Conservation (phyloP, 2,113 vertebrate species). For the Phocoena sinus region DNA sequence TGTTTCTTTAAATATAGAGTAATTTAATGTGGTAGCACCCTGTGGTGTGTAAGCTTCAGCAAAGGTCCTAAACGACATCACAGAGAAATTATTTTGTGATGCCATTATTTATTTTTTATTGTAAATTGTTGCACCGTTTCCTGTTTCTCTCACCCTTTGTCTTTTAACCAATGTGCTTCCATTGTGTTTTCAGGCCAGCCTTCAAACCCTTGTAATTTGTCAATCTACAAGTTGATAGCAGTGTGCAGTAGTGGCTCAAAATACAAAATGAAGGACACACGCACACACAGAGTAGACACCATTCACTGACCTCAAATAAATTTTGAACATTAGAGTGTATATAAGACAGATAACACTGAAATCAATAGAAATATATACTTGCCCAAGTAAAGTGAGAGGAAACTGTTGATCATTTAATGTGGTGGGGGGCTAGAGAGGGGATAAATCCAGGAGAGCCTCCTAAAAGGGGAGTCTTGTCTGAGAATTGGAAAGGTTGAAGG, state of each 20-base stretch:
- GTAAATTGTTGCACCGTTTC: background rate
- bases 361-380: slow-evolving; percentile 27
- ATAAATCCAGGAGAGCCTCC: background rate
- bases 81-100: slow-evolving; percentile 24
- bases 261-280: background rate
- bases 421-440: background rate
- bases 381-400: background rate
- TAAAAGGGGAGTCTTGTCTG: background rate
- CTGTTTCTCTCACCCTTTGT: background rate
- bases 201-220: background rate
- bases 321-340: background rate
- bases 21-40: background rate
- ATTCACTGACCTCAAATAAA: background rate
- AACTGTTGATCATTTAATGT: background rate
- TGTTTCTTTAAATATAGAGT: slow-evolving; percentile 19
- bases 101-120: slow-evolving; percentile 4
- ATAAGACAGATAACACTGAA: background rate
- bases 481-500: background rate
- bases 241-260: background rate
- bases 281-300: background rate
- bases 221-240: background rate
- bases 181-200: slow-evolving; percentile 19
- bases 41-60: background rate
- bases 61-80: background rate
- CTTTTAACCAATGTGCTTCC: slow-evolving; percentile 4